Conservation (phyloP, 1,140 invertebrate species). For the Drosophila novamexicana region DNA sequence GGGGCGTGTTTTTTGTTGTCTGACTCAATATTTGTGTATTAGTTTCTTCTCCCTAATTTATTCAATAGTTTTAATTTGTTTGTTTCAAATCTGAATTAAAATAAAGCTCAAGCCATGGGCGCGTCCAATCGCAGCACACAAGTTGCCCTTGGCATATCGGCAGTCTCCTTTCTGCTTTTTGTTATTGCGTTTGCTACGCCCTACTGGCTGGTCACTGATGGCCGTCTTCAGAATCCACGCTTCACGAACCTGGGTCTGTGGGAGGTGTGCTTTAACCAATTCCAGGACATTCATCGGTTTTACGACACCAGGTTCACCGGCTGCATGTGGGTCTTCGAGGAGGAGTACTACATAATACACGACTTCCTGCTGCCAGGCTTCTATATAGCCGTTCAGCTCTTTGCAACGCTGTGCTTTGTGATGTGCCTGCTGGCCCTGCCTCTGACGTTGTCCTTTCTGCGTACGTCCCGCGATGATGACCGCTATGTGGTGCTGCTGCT, state of each 20-base stretch:
- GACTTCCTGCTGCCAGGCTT: constrained; percentile 93
- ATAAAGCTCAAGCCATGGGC: constrained; percentile 74
- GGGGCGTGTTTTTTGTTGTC: constrained; percentile 46
- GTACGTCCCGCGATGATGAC: constrained; percentile 91
- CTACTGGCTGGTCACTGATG: constrained; percentile 96
- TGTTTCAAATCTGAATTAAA: constrained; percentile 2
- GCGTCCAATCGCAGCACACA: constrained; percentile 89
- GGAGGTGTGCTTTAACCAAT: constrained; percentile 95
- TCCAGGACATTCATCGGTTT: constrained; percentile 92
- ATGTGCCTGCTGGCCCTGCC: constrained; percentile 90
- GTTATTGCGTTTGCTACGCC: constrained; percentile 95
- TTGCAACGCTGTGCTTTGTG: constrained; percentile 94
- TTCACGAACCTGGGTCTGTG: constrained; percentile 95
- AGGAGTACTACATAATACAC: constrained; percentile 96
- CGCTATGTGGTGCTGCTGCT: constrained; percentile 90
- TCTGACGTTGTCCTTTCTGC: constrained; percentile 89
- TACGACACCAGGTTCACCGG: constrained; percentile 92
- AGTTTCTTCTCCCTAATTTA: constrained; percentile 15
- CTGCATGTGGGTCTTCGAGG: constrained; percentile 97
- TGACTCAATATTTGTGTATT: constrained; percentile 41
- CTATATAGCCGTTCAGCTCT: constrained; percentile 96
- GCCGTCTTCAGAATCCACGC: constrained; percentile 90
- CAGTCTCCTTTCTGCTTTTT: constrained; percentile 90
- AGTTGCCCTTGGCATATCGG: constrained; percentile 88
- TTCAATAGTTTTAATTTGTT: constrained; percentile 11